Percentiles rank a stretch among this genome's conserved stretches.
Evolutionary conservation across 2,797 vertebrate genomes (phyloP).

Genomic region (Todus mexicanus): DNA sequence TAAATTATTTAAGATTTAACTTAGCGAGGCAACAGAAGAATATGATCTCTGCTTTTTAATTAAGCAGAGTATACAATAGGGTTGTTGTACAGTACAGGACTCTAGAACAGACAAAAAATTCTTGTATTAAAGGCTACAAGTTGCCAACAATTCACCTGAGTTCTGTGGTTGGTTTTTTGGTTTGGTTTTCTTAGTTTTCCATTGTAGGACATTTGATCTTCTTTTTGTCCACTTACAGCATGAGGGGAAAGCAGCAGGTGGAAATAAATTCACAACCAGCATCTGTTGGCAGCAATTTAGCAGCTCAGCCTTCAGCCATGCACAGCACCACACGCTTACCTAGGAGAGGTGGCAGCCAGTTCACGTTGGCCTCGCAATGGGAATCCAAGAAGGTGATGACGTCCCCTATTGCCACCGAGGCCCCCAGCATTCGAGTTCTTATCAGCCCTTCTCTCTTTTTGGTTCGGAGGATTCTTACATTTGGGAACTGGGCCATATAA

Average conservation of each 20-base stretch:
- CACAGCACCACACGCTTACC: slow-evolving; percentile 72
- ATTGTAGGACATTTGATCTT: not conserved
- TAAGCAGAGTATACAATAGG: not conserved
- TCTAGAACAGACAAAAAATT: not conserved
- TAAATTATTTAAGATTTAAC: slow-evolving; percentile 22
- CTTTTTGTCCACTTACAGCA: not conserved
- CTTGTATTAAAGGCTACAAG: not conserved
- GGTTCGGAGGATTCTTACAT: slow-evolving; percentile 90
- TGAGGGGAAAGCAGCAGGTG: not conserved
- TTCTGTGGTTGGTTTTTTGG: not conserved
- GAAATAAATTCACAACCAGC: not conserved
- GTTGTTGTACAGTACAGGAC: not conserved
- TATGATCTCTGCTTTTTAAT: slow-evolving; percentile 31
- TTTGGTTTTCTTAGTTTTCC: not conserved
- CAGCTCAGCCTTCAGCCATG: not conserved
- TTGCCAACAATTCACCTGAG: not conserved
- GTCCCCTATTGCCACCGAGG: slow-evolving; percentile 83
- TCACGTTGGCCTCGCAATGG: slow-evolving; percentile 95
- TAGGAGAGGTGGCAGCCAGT: slow-evolving; percentile 94
- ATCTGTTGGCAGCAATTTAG: not conserved
- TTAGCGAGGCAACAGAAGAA: slow-evolving; percentile 16
- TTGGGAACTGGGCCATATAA: slow-evolving; percentile 89
- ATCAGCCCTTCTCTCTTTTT: slow-evolving; percentile 95
- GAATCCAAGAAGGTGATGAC: slow-evolving; percentile 98
- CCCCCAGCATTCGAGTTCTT: slow-evolving; percentile 92